Conservation (phyloP, 2,113 vertebrate species). For the Vulpes vulpes region DNA sequence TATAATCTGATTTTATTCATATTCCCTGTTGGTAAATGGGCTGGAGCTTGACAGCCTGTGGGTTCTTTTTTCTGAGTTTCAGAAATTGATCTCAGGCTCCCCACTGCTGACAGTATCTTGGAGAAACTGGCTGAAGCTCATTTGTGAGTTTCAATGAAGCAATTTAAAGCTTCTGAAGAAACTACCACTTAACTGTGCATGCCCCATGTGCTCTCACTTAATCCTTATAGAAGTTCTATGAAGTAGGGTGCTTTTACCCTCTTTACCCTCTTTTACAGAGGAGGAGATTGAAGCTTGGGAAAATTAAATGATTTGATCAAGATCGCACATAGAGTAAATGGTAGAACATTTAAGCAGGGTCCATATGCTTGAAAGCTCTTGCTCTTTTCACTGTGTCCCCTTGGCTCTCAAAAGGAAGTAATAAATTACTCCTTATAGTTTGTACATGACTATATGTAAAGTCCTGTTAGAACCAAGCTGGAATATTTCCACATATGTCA, state of each 20-base stretch:
- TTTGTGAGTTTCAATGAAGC: conserved; percentile 36
- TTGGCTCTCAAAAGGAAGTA: conserved; percentile 58
- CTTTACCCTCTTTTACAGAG: conserved; percentile 9
- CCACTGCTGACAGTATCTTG: conserved; percentile 37
- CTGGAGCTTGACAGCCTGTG: not conserved
- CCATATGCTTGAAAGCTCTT: not conserved
- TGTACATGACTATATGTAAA: not conserved
- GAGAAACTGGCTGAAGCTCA: conserved; percentile 40
- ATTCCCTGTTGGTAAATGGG: conserved; percentile 35
- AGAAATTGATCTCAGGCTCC: conserved; percentile 49
- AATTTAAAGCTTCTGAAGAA: conserved; percentile 58
- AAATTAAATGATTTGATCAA: conserved; percentile 48
- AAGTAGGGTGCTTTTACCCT: conserved; percentile 3
- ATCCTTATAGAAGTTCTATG: not conserved
- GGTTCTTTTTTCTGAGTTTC: conserved; percentile 27
- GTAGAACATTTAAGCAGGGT: conserved; percentile 23
- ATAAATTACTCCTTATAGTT: conserved; percentile 46
- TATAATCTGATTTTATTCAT: conserved; percentile 52
- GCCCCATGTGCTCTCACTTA: not conserved
- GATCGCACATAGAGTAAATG: conserved; percentile 10
- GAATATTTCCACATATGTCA: conserved; percentile 31
- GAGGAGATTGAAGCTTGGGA: conserved; percentile 36
- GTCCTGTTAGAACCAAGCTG: not conserved
- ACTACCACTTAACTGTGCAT: not conserved
- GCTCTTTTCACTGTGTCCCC: not conserved